phyloP scores from a whole-genome alignment of 2,797 vertebrate genomes.

The Allobates femoralis region DNA sequence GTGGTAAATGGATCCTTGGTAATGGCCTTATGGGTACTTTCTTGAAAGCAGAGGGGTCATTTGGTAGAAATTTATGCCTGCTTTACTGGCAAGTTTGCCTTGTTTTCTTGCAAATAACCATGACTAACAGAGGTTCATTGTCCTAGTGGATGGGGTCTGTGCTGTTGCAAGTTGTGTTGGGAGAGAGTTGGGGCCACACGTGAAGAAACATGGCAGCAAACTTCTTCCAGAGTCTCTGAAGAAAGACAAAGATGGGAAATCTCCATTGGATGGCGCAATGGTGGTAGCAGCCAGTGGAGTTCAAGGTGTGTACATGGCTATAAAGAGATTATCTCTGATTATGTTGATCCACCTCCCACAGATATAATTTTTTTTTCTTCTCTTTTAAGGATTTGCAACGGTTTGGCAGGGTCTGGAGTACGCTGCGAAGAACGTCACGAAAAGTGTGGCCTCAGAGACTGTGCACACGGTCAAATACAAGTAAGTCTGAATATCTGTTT shows the following conservation, averaged over 20 bases:
- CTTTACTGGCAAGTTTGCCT: not conserved
- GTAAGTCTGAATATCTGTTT: conserved; percentile 74
- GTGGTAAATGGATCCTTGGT: not conserved
- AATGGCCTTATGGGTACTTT: not conserved
- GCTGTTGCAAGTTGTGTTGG: conserved; percentile 88
- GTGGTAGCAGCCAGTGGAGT: conserved; percentile 96
- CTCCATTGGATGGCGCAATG: conserved; percentile 92
- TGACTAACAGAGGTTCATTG: not conserved
- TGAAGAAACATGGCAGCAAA: conserved; percentile 95
- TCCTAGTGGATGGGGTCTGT: conserved; percentile 92
- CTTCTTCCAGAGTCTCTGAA: conserved; percentile 94
- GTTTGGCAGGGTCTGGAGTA: conserved; percentile 96
- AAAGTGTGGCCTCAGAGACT: conserved; percentile 90
- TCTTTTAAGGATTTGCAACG: conserved; percentile 88
- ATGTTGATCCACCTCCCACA: conserved; percentile 49
- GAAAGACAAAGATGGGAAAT: conserved; percentile 93
- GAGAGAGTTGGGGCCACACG: conserved; percentile 90
- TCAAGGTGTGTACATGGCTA: conserved; percentile 81
- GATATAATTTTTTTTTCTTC: not conserved
- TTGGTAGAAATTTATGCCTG: not conserved
- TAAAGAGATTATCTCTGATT: not conserved
- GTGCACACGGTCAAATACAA: conserved; percentile 95
- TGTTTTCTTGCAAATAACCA: not conserved
- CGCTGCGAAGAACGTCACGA: conserved; percentile 91
- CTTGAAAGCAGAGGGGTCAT: not conserved